Evolutionary conservation across 1,140 invertebrate species (phyloP).

Genomic region (Rhizoglyphus robini): DNA sequence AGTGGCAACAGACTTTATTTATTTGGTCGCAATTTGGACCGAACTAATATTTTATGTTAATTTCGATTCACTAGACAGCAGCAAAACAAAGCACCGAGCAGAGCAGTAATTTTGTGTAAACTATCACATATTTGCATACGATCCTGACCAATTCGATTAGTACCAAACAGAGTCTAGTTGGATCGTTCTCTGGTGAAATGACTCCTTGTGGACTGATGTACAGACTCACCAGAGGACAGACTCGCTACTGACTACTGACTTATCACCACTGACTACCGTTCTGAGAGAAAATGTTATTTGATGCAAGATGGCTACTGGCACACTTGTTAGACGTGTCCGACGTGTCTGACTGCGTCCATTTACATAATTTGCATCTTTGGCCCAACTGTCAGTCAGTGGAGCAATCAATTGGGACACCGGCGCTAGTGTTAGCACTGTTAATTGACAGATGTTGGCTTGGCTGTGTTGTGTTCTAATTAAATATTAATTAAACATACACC

Average conservation of each 20-base stretch:
- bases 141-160: neutral
- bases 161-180: neutral
- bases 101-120: slow-evolving; percentile 13
- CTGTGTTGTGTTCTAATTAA: neutral
- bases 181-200: neutral
- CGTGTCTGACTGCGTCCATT: too few relatives aligned
- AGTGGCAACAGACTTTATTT: too few relatives aligned
- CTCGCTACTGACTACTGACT: neutral
- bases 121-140: slow-evolving; percentile 8
- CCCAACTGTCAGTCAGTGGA: too few relatives aligned
- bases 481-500: slow-evolving; percentile 4
- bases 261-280: too few relatives aligned
- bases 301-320: too few relatives aligned
- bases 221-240: neutral
- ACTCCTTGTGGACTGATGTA: neutral
- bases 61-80: too few relatives aligned
- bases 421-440: too few relatives aligned
- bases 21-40: neutral
- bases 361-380: too few relatives aligned
- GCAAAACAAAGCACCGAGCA: neutral
- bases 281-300: too few relatives aligned
- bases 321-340: too few relatives aligned
- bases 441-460: neutral
- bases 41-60: slow-evolving; percentile 2
- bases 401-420: too few relatives aligned